Evolutionary conservation across 2,113 vertebrate species (phyloP).

Genomic region (Colinus virginianus): DNA sequence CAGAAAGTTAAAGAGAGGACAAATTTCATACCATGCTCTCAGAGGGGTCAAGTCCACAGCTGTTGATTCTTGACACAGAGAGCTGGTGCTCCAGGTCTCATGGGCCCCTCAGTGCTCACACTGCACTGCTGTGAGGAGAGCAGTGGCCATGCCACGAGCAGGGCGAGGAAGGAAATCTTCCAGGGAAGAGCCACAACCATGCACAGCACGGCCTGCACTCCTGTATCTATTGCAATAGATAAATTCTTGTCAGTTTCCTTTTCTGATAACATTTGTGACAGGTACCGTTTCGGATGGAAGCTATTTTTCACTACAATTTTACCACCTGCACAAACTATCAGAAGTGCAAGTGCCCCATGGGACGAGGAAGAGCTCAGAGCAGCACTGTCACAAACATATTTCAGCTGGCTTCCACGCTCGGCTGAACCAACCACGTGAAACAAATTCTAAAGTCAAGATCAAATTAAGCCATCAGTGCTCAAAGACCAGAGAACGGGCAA

Average conservation of each 20-base stretch:
- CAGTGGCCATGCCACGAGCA: not conserved
- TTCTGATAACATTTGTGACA: not conserved
- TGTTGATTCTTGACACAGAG: not conserved
- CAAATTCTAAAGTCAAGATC: not conserved
- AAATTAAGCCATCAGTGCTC: not conserved
- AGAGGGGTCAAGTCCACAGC: not conserved
- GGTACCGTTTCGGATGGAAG: not conserved
- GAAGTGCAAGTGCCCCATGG: not conserved
- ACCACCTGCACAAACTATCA: not conserved
- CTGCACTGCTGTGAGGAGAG: not conserved
- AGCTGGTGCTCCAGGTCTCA: not conserved
- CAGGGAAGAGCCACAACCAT: not conserved
- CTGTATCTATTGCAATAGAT: not conserved
- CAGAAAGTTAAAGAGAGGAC: not conserved
- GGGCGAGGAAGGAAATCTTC: not conserved
- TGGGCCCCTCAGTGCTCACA: not conserved
- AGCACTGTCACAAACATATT: not conserved
- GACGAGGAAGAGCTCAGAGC: not conserved
- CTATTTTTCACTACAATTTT: not conserved
- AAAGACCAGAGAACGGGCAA: not conserved
- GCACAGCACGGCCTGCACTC: not conserved
- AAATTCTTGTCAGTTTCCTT: not conserved
- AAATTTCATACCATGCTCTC: too few species aligned
- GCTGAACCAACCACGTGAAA: not conserved
- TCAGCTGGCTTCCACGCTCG: not conserved